phyloP scores from a whole-genome alignment of 1,140 invertebrate genomes.

The Holotrichia oblita region DNA sequence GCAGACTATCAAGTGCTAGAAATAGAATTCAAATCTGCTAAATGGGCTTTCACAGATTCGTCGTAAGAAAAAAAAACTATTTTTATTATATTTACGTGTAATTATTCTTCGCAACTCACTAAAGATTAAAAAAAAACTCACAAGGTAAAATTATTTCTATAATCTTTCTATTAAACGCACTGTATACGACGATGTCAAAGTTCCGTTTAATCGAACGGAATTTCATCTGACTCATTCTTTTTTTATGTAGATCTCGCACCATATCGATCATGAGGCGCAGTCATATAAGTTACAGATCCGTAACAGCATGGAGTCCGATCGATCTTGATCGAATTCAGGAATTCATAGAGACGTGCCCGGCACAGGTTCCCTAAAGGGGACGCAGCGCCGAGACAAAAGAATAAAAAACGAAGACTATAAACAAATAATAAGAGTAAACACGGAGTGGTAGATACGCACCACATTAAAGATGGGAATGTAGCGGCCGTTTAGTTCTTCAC shows the following conservation, averaged over 20 bases:
- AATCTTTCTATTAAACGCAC: neutral
- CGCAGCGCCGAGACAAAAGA: neutral
- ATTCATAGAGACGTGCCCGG: slow-evolving; percentile 27
- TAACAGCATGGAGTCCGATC: slow-evolving; percentile 37
- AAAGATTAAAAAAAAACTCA: no score
- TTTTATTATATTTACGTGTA: no score
- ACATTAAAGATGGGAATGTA: neutral
- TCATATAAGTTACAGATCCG: slow-evolving; percentile 39
- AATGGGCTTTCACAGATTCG: no score
- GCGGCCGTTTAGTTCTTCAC: no score
- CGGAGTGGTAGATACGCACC: neutral
- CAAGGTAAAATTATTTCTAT: no score
- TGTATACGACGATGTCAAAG: neutral
- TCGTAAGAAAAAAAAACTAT: no score
- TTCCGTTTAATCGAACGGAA: slow-evolving; percentile 2
- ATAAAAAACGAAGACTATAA: slow-evolving; percentile 16
- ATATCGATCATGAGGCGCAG: slow-evolving; percentile 33
- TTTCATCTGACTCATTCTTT: slow-evolving; percentile 12
- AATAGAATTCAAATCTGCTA: no score
- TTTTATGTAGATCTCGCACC: slow-evolving; percentile 29
- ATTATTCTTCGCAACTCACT: no score
- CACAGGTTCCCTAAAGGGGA: slow-evolving; percentile 13
- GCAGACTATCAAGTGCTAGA: no score
- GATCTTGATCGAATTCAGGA: slow-evolving; percentile 40
- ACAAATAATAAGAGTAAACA: slow-evolving; percentile 1